Percentiles rank a stretch among this genome's conserved stretches.
phyloP scores from a whole-genome alignment of 2,797 vertebrate genomes.

The Salarias fasciatus region DNA sequence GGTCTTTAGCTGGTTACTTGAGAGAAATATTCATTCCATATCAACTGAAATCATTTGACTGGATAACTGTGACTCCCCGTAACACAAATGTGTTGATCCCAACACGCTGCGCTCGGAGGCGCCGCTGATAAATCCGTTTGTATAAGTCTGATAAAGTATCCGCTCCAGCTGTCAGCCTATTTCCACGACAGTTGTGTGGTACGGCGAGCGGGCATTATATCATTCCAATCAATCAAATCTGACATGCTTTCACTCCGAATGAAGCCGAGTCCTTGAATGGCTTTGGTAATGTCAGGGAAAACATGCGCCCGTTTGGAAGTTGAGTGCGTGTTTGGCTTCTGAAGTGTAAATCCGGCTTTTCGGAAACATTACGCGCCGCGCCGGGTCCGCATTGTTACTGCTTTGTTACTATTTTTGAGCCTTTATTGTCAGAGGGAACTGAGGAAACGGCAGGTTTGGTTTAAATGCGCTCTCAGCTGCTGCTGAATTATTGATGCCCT shows the following conservation, averaged over 20 bases:
- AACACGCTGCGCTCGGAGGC: slow-evolving; percentile 19
- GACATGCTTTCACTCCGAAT: slow-evolving; percentile 79
- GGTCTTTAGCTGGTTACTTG: too few species aligned
- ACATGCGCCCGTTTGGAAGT: slow-evolving; percentile 49
- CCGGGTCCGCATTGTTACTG: slow-evolving; percentile 13
- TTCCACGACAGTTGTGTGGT: slow-evolving; percentile 73
- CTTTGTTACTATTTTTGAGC: background rate
- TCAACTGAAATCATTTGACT: too few species aligned
- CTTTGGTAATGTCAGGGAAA: slow-evolving; percentile 74
- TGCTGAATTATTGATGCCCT: background rate
- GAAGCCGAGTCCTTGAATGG: slow-evolving; percentile 74
- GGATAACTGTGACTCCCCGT: too few species aligned
- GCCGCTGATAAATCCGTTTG: slow-evolving; percentile 78
- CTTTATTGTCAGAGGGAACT: background rate
- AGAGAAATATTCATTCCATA: too few species aligned
- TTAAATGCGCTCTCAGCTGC: background rate
- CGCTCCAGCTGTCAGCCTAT: slow-evolving; percentile 81
- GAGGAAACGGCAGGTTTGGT: background rate
- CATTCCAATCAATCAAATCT: slow-evolving; percentile 82
- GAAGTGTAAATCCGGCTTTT: slow-evolving; percentile 46
- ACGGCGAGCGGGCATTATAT: slow-evolving; percentile 71
- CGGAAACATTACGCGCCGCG: slow-evolving; percentile 14
- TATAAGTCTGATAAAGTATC: slow-evolving; percentile 82
- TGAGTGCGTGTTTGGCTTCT: slow-evolving; percentile 28
- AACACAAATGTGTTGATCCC: too few species aligned